These are phyloP conservation scores for Hycleus phaleratus DNA, from an alignment of 1,140 invertebrate genomes.

Conservation along the genomic window DNA sequence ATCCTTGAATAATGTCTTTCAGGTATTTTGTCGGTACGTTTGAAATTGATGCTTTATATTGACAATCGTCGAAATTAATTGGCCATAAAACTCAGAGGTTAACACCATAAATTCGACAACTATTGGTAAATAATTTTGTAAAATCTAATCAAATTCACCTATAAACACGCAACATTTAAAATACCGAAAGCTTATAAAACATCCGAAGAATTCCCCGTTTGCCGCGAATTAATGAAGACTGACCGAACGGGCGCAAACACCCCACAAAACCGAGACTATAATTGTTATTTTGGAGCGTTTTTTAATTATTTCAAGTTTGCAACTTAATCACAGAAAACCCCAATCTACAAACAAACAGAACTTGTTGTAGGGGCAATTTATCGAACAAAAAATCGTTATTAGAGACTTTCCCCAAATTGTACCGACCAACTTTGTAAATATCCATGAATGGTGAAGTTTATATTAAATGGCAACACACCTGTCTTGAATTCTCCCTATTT, in stretches of 20 bases:
- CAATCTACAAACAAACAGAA: no score
- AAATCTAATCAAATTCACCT: conserved; percentile 5
- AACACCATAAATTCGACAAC: conserved; percentile 9
- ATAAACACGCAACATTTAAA: conserved; percentile 12
- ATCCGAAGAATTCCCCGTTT: neutral
- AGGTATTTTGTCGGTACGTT: conserved; percentile 15
- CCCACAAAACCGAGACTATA: no score
- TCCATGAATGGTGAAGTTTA: no score
- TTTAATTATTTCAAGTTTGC: no score
- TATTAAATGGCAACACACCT: no score
- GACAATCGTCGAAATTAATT: conserved; percentile 16
- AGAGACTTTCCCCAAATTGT: no score
- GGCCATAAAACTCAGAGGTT: conserved; percentile 10
- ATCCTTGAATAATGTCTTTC: conserved; percentile 1
- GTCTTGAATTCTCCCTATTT: no score
- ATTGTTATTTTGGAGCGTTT: no score
- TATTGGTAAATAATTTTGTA: conserved; percentile 15
- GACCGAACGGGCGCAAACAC: neutral
- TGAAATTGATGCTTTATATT: conserved; percentile 14
- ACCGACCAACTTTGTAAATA: no score
- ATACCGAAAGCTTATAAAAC: neutral
- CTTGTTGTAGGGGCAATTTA: no score
- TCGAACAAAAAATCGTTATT: no score
- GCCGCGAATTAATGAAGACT: neutral
- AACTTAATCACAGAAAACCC: no score